Base-by-base conservation (phyloP, 2,888 invertebrate species). In the Drosophila paramelanica region DNA sequence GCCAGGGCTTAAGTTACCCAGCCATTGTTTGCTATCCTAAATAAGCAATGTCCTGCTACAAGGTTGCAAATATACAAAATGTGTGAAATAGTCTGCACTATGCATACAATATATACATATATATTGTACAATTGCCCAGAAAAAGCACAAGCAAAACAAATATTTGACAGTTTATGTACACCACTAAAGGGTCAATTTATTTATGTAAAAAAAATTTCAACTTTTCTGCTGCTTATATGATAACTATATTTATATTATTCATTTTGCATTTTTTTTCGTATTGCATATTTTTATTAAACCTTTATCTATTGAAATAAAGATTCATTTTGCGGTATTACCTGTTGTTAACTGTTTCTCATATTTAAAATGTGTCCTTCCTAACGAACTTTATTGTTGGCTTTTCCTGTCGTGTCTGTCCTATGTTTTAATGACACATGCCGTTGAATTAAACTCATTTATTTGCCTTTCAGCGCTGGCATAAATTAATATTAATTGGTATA, bases 371-470 rank as follows among this genome's bases (percentile, higher is more conserved):
- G 7, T 5, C 13, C 14, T 14, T 13, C 50, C 10, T 25, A 50
- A 38, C 2, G 25, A 36, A 5, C 2, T 25, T 25, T 14, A 25
- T 36, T 53, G 38, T 55, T 43, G 17, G 27, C 10, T 14, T 13
- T 27, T 1, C 3, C 27, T 14, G 39, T 5, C n/a, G 20, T 23
- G 27, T 20, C 38, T 1, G 39, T 36, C 39, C 43, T 17, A 36
- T 50, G 25, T 13, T 49, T 51, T 41, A 50, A 56, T 56, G 33
- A 51, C 45, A 42, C 11, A 42, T n/a, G 36, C 13, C 43, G 7
- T 11, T 65, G 55, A 73, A 71, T 88, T 67, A 55, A 67, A 66
- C 49, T 66, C 50, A 76, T 73, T 77, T 67, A 65, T 73, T 69
- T 69, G 49, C 41, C 23, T 64, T 78, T 67, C 64, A 57, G 8